phyloP scores from a whole-genome alignment of 2,888 invertebrate species.

The Latrodectus elegans region DNA sequence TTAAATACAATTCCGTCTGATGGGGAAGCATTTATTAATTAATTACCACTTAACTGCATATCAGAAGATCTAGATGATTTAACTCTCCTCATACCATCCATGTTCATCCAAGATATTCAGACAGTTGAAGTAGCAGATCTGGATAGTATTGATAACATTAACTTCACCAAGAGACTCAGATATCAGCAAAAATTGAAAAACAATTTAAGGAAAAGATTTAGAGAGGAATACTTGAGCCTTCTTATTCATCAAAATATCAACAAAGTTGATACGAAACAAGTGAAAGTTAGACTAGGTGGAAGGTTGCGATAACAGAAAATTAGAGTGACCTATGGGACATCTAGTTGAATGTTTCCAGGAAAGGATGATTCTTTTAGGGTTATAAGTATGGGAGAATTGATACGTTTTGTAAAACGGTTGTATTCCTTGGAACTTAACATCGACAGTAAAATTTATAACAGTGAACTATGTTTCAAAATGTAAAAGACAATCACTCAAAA shows the following conservation, averaged over 20 bases:
- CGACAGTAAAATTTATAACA: too few species aligned
- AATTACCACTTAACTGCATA: slow-evolving; percentile 73
- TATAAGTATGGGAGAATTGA: not conserved
- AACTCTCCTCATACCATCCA: not conserved
- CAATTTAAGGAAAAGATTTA: not conserved
- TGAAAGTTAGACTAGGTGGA: not conserved
- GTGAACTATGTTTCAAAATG: too few species aligned
- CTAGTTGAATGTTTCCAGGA: not conserved
- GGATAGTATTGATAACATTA: slow-evolving; percentile 1
- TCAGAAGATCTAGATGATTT: slow-evolving; percentile 70
- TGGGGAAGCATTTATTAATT: slow-evolving; percentile 72
- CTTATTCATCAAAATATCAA: not conserved
- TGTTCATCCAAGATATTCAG: slow-evolving; percentile 12
- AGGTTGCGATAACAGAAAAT: not conserved
- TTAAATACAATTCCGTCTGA: slow-evolving; percentile 72
- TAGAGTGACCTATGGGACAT: not conserved
- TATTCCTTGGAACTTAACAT: not conserved
- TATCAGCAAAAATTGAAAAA: slow-evolving; percentile 10
- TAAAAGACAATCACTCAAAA: too few species aligned
- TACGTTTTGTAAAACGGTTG: not conserved
- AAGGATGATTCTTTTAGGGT: not conserved
- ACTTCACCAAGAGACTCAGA: not conserved
- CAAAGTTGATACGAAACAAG: not conserved
- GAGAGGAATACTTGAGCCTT: not conserved
- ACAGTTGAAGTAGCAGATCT: slow-evolving; percentile 12